A percentile compares a stretch with the other conserved stretches of the same genome.
These are phyloP conservation scores for Drosophila watanabei DNA, from an alignment of 1,140 invertebrate species.

Conservation along the genomic window DNA sequence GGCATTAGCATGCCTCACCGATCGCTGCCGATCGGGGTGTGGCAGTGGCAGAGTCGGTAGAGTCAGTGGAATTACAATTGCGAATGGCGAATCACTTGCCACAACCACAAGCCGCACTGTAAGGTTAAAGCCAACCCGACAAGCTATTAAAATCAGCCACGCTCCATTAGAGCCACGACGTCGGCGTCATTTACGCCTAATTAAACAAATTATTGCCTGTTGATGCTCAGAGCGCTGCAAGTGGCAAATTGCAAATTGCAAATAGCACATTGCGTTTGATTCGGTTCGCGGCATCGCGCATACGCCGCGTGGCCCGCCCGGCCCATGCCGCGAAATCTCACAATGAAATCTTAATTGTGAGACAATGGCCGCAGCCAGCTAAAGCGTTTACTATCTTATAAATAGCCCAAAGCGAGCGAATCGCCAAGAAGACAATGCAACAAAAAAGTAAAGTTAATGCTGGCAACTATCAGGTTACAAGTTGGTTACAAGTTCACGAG, in stretches of 20 bases:
- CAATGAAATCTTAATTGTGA: slow-evolving; percentile 80
- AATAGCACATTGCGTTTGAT: slow-evolving; percentile 38
- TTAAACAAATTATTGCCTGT: slow-evolving; percentile 80
- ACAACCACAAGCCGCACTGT: slow-evolving; percentile 52
- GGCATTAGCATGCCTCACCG: slow-evolving; percentile 41
- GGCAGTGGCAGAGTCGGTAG: slow-evolving; percentile 25
- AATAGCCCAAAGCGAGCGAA: slow-evolving; percentile 71
- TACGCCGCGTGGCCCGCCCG: slow-evolving; percentile 63
- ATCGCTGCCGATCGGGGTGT: slow-evolving; percentile 49
- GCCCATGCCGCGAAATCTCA: slow-evolving; percentile 64
- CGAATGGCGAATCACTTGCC: slow-evolving; percentile 69
- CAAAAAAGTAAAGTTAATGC: slow-evolving; percentile 44
- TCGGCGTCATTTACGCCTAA: slow-evolving; percentile 79
- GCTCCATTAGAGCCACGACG: slow-evolving; percentile 74
- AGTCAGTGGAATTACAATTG: slow-evolving; percentile 11
- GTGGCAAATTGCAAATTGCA: slow-evolving; percentile 59
- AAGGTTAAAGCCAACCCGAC: slow-evolving; percentile 72
- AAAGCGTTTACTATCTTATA: slow-evolving; percentile 63
- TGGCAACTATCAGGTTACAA: slow-evolving; percentile 66
- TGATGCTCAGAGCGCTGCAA: slow-evolving; percentile 51
- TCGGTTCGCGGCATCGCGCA: slow-evolving; percentile 48
- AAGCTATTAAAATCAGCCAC: slow-evolving; percentile 79
- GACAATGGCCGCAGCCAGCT: slow-evolving; percentile 61
- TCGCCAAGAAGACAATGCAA: slow-evolving; percentile 56
- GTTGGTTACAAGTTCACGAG: slow-evolving; percentile 78